Percentiles rank a stretch among this genome's conserved stretches.
Conservation (phyloP, 2,113 vertebrate genomes). For the Oncorhynchus mykiss region DNA sequence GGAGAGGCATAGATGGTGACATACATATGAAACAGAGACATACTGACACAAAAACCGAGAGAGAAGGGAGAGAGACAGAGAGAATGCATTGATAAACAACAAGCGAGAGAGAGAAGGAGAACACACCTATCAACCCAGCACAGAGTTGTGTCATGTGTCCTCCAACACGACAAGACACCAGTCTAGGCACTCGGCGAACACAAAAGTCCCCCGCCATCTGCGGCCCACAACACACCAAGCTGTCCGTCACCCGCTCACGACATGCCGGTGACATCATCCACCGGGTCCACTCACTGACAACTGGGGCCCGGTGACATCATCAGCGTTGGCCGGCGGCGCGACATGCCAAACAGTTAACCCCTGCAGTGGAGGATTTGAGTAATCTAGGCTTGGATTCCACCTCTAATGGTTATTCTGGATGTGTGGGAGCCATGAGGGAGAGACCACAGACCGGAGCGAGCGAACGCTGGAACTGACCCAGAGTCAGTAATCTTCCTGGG, state of each 20-base stretch:
- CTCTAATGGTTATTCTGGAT: slow-evolving; percentile 55
- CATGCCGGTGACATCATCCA: slow-evolving; percentile 15
- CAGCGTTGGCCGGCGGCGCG: slow-evolving; percentile 14
- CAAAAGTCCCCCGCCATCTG: slow-evolving; percentile 57
- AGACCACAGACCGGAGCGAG: neutral
- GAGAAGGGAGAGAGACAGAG: neutral
- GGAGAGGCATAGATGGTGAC: neutral
- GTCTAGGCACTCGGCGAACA: slow-evolving; percentile 48
- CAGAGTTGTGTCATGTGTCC: slow-evolving; percentile 37
- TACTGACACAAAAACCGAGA: neutral
- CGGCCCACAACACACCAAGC: slow-evolving; percentile 62
- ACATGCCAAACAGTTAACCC: slow-evolving; percentile 51
- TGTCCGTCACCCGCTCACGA: slow-evolving; percentile 49
- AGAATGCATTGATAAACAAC: neutral
- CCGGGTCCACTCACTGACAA: slow-evolving; percentile 18
- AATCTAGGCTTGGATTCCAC: slow-evolving; percentile 43
- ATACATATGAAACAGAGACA: neutral
- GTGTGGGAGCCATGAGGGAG: slow-evolving; percentile 5
- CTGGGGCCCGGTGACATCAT: slow-evolving; percentile 52
- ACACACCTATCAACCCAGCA: slow-evolving; percentile 14
- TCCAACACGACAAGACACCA: slow-evolving; percentile 50
- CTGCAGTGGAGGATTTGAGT: slow-evolving; percentile 48
- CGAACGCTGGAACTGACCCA: neutral
- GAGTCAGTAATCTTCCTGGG: slow-evolving; percentile 13
- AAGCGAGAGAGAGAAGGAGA: neutral